phyloP scores from a whole-genome alignment of 2,113 vertebrate species.

The Riparia riparia region DNA sequence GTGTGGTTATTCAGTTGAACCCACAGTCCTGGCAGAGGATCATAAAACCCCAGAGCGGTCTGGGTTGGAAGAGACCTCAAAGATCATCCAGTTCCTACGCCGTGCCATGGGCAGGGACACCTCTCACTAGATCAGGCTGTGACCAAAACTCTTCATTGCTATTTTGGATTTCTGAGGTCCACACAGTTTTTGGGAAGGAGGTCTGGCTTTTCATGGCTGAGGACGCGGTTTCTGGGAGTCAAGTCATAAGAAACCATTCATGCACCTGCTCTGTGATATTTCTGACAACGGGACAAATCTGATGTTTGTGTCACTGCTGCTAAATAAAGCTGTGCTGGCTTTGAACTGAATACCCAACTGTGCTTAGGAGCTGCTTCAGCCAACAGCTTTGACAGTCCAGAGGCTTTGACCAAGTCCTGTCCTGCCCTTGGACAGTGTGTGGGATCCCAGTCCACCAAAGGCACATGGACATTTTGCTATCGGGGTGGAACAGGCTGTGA shows the following conservation, averaged over 20 bases:
- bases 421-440: background rate
- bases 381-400: background rate
- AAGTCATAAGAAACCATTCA: background rate
- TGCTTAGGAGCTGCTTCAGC: background rate
- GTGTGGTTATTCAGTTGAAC: background rate
- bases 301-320: background rate
- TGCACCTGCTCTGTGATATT: background rate
- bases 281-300: background rate
- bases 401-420: background rate
- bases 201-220: background rate
- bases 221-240: background rate
- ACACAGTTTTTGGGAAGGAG: background rate
- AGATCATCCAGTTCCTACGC: background rate
- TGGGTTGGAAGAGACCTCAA: background rate
- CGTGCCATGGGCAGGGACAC: background rate
- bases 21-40: background rate
- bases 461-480: accelerated
- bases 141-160: background rate
- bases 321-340: background rate
- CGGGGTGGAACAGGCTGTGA: background rate
- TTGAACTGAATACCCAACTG: background rate
- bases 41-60: background rate
- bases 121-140: background rate
- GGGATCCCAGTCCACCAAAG: background rate
- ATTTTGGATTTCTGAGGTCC: background rate